Percentiles rank a stretch among this genome's conserved stretches.
Evolutionary conservation across 2,113 vertebrate genomes (phyloP).

Genomic region (Sinocyclocheilus grahami): DNA sequence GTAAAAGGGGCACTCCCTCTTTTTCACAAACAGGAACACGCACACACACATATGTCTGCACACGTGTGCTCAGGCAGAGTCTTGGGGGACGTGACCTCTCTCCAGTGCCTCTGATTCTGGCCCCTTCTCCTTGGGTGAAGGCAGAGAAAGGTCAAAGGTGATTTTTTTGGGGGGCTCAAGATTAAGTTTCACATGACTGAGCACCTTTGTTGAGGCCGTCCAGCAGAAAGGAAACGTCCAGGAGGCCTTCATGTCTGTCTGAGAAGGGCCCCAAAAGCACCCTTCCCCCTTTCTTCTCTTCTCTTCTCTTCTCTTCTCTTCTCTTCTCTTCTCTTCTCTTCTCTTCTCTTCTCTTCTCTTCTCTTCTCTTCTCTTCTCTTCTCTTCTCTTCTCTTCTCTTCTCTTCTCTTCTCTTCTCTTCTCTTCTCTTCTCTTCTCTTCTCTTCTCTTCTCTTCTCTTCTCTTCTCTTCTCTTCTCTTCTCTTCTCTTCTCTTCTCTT

Average conservation of each 20-base stretch:
- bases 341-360: too few species aligned
- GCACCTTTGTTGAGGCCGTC: constrained; percentile 87
- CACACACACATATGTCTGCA: constrained; percentile 63
- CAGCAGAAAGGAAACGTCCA: constrained; percentile 77
- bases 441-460: too few species aligned
- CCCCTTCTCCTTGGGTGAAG: constrained; percentile 75
- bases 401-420: too few species aligned
- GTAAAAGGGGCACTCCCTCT: background rate
- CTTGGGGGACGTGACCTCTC: constrained; percentile 80
- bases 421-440: too few species aligned
- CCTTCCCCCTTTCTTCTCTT: constrained; percentile 35
- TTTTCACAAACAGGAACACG: constrained; percentile 53
- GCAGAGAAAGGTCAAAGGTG: constrained; percentile 81
- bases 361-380: too few species aligned
- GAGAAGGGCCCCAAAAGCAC: constrained; percentile 49
- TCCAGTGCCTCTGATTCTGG: constrained; percentile 71
- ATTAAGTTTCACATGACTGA: constrained; percentile 85
- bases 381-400: too few species aligned
- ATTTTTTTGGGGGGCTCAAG: constrained; percentile 83
- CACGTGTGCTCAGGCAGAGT: constrained; percentile 71
- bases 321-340: too few species aligned
- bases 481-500: too few species aligned
- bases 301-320: constrained; percentile 42
- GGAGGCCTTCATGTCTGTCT: constrained; percentile 79
- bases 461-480: too few species aligned